Evolutionary conservation across 2,113 vertebrate genomes (phyloP).

Genomic region (Sakesphorus luctuosus): DNA sequence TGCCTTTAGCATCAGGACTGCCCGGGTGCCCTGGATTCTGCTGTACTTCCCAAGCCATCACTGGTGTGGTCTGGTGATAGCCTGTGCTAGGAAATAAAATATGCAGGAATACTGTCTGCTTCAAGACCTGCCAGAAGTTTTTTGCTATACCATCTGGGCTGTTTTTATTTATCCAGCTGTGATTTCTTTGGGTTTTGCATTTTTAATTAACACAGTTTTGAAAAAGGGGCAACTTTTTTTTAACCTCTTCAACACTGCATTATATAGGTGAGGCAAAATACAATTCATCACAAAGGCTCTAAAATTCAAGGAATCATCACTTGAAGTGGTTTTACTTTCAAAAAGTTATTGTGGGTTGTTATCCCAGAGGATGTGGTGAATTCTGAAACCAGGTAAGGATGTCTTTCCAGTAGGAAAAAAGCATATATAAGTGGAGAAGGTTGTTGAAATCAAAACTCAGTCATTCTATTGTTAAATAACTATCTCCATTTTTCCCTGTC

Average conservation of each 20-base stretch:
- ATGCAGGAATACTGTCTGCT: slow-evolving; percentile 72
- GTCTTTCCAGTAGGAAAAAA: background rate
- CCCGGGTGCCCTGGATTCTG: background rate
- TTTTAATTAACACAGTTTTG: slow-evolving; percentile 75
- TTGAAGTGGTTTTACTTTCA: background rate
- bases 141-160: slow-evolving; percentile 74
- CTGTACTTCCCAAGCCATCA: background rate
- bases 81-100: slow-evolving; percentile 67
- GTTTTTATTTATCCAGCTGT: slow-evolving; percentile 78
- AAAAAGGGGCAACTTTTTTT: slow-evolving; percentile 52
- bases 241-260: slow-evolving; percentile 39
- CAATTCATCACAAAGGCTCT: background rate
- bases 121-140: slow-evolving; percentile 73
- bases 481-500: background rate
- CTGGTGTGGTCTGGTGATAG: background rate
- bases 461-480: background rate
- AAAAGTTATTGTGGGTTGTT: background rate
- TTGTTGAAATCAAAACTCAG: background rate
- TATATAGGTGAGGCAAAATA: background rate
- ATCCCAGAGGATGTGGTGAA: background rate
- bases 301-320: background rate
- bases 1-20: background rate
- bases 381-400: background rate
- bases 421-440: background rate
- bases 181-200: slow-evolving; percentile 75